phyloP scores from a whole-genome alignment of 2,888 invertebrate genomes.

The Hylaea fasciaria region DNA sequence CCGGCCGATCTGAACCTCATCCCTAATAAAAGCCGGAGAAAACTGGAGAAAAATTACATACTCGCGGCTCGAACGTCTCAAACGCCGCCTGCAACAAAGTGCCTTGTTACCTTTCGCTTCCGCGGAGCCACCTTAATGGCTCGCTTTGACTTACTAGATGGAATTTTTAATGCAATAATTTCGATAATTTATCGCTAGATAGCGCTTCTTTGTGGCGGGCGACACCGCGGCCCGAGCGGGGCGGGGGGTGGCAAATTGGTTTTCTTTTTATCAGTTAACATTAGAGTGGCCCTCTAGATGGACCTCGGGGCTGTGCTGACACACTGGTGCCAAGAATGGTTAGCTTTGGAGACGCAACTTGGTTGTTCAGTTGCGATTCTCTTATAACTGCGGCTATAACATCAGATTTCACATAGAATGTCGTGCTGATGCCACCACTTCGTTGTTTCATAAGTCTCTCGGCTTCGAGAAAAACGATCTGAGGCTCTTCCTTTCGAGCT shows the following conservation, averaged over 20 bases:
- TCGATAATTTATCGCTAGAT: conserved; percentile 86
- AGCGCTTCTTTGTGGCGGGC: conserved; percentile 77
- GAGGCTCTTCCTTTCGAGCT: no score
- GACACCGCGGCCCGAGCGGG: conserved; percentile 41
- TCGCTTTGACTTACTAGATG: conserved; percentile 89
- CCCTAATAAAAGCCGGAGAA: conserved; percentile 30
- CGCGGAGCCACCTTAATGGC: conserved; percentile 74
- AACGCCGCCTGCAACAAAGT: conserved; percentile 45
- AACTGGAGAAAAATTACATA: conserved; percentile 57
- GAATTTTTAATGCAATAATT: conserved; percentile 91
- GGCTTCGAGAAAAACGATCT: no score
- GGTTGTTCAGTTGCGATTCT: background rate
- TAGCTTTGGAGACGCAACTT: background rate
- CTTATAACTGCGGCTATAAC: background rate
- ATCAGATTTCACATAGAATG: no score
- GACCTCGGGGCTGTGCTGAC: conserved; percentile 64
- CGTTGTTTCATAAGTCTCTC: no score
- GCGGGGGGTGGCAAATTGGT: conserved; percentile 70
- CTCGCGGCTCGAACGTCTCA: conserved; percentile 50
- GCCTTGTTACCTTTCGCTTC: conserved; percentile 57
- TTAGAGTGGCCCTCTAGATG: conserved; percentile 70
- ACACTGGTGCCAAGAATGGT: conserved; percentile 43
- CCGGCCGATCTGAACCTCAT: conserved; percentile 5
- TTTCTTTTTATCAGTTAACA: conserved; percentile 79
- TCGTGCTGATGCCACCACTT: no score